These are phyloP conservation scores for Albula glossodonta DNA, from an alignment of 2,113 vertebrate genomes.

Conservation along the genomic window DNA sequence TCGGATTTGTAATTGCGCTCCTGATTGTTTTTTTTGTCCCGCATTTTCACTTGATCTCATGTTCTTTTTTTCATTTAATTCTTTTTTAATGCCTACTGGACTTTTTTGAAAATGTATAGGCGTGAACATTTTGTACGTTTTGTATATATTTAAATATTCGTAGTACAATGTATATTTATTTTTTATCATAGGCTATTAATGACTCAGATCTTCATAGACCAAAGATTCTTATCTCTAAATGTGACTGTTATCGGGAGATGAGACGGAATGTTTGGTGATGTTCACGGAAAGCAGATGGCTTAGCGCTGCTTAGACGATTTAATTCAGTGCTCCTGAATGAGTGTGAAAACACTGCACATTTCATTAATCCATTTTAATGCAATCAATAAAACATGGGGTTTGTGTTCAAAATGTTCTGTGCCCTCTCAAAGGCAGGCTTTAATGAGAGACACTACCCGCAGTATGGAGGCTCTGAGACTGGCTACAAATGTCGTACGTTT, in stretches of 20 bases:
- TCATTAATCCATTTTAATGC: background rate
- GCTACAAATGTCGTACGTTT: background rate
- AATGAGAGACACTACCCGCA: background rate
- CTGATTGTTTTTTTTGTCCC: background rate
- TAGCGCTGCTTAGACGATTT: background rate
- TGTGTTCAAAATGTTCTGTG: no score
- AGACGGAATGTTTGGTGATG: background rate
- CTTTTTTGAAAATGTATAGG: conserved; percentile 45
- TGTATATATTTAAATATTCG: conserved; percentile 65
- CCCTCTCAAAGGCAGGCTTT: background rate
- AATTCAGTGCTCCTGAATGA: background rate
- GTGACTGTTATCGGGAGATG: background rate
- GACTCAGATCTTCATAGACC: conserved; percentile 58
- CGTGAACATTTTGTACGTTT: conserved; percentile 68
- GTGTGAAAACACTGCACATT: background rate
- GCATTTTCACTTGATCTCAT: background rate
- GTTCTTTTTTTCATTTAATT: background rate
- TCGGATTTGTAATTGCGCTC: background rate
- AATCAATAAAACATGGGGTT: background rate
- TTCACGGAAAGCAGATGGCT: background rate
- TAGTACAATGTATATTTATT: conserved; percentile 69
- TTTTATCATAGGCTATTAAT: conserved; percentile 60
- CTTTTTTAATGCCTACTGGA: background rate
- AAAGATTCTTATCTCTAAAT: conserved; percentile 56
- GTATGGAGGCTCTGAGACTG: background rate